phyloP scores from a whole-genome alignment of 2,113 vertebrate species.

The human (Homo sapiens) region GRCh38 chr1:229501001-229501500 shows the following conservation, averaged over 20 bases:
- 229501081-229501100: neutral
- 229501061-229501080: neutral
- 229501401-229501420: neutral
- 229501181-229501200: neutral
- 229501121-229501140: neutral
- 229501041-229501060: neutral
- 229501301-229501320: neutral
- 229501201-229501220: neutral
- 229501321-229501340: neutral
- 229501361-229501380: neutral
- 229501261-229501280: slow-evolving; percentile 19
- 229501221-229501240: neutral
- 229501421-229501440: neutral
- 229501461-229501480: accelerated
- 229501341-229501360: neutral
- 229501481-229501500: neutral
- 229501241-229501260: neutral
- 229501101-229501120: neutral
- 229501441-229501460: neutral
- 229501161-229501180: neutral
- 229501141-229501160: neutral
- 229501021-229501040: slow-evolving; percentile 27
- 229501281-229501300: neutral
- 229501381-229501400: neutral
- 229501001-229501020: neutral